These are phyloP conservation scores for Drosophila virilis DNA, from an alignment of 1,140 invertebrate genomes.

Conservation along the genomic window DNA sequence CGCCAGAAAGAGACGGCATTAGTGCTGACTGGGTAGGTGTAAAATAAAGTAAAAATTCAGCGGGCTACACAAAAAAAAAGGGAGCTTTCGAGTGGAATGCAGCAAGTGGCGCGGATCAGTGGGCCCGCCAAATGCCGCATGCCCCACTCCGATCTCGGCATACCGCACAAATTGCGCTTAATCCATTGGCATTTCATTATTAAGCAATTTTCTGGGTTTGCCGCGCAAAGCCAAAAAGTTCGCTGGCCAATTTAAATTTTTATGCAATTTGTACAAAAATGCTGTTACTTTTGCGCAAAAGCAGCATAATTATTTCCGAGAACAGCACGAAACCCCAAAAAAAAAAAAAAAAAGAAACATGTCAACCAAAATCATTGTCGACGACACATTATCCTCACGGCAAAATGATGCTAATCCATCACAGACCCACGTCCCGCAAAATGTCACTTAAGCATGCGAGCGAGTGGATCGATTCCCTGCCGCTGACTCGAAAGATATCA, in stretches of 20 bases:
- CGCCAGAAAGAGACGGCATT: constrained; percentile 36
- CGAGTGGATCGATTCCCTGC: constrained; percentile 34
- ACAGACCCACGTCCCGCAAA: constrained; percentile 61
- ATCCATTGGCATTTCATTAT: constrained; percentile 83
- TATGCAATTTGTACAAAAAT: constrained; percentile 84
- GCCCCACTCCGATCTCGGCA: constrained; percentile 54
- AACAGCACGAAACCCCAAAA: constrained; percentile 35
- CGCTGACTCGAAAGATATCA: constrained; percentile 26
- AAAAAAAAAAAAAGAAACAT: constrained; percentile 41
- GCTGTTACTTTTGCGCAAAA: constrained; percentile 80
- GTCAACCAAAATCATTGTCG: constrained; percentile 81
- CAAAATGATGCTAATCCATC: constrained; percentile 83
- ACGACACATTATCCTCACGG: constrained; percentile 79
- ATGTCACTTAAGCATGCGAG: constrained; percentile 79
- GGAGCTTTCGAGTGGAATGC: constrained; percentile 59
- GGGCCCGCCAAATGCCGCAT: constrained; percentile 5
- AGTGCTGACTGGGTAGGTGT: constrained; percentile 55
- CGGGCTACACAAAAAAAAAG: constrained; percentile 1
- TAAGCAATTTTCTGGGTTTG: constrained; percentile 72
- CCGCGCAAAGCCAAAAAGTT: constrained; percentile 32
- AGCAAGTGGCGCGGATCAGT: constrained; percentile 46
- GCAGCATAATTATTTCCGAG: constrained; percentile 83
- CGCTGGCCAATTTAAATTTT: constrained; percentile 79
- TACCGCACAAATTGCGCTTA: constrained; percentile 78
- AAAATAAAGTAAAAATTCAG: constrained; percentile 56